These are phyloP conservation scores for Pyrrhosoma nymphula DNA, from an alignment of 2,888 invertebrate species.

Conservation along the genomic window DNA sequence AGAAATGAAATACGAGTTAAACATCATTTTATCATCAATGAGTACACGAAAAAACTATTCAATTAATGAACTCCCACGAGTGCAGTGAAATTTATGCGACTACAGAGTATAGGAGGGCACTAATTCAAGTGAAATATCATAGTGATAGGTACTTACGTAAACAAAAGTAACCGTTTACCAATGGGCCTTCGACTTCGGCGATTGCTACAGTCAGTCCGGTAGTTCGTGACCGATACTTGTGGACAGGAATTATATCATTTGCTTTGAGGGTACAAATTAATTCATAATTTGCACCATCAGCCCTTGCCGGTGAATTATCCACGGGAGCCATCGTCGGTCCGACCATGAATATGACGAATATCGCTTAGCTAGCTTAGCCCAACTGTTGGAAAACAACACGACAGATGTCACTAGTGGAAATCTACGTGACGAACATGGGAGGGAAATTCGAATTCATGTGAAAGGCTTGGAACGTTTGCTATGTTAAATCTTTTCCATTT, in stretches of 20 bases:
- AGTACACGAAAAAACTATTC: background rate
- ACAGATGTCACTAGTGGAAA: background rate
- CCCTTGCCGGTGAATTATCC: conserved; percentile 75
- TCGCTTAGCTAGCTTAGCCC: background rate
- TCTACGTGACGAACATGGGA: background rate
- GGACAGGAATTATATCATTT: conserved; percentile 87
- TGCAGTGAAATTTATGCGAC: conserved; percentile 46
- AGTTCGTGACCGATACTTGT: conserved; percentile 88
- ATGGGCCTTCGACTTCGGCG: conserved; percentile 93
- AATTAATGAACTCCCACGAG: background rate
- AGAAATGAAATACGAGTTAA: conserved; percentile 68
- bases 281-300: conserved; percentile 79
- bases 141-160: conserved; percentile 82
- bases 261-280: conserved; percentile 83
- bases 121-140: background rate
- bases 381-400: background rate
- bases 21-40: background rate
- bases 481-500: too few species aligned
- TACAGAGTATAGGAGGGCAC: background rate
- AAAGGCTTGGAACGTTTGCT: too few species aligned
- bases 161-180: conserved; percentile 92
- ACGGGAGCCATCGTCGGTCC: conserved; percentile 75
- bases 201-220: conserved; percentile 91
- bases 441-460: background rate
- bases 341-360: background rate